Evolutionary conservation across 53 echinoderm and acorn worm species (phyloP), one percentile per base, ranked within the genome.

Genomic region (Henricia sp.): DNA sequence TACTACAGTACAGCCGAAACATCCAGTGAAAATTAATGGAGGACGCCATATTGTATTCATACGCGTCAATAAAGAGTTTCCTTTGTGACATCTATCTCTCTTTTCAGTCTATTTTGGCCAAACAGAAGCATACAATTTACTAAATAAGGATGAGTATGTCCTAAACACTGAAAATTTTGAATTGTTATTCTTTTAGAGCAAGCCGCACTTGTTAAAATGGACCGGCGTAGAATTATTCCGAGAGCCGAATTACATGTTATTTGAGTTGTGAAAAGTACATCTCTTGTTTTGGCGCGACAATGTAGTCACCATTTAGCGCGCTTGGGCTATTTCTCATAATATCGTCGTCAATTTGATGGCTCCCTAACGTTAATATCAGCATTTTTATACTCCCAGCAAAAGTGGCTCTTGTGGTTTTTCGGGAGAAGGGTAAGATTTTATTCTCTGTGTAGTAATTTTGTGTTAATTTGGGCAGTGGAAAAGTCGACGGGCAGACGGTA

Each of bases 241-340:
- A 64, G 48, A 36, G 35, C 44, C 80, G 19, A 50, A 34, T 62
- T 44, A 64, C 80, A 64, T 63, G 80, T 63, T 80, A 80, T 80
- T 80, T 80, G 63, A 80, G 80, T 80, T 62, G 80, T 80, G 80
- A 62, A 48, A 44, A 80, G 25, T 17, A 80, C 27, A 63, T 80
- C 80, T 80, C 80, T 80, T 80, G 80, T 80, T 80, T 80, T 80
- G 80, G 80, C 80, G 80, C 80, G 80, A 80, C 80, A 80, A 80
- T 80, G 80, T 80, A 80, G 80, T 80, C 64, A 63, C 80, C 64
- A 63, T 80, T 80, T 48, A 26, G 62, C 36, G 60, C 57, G 11
- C 63, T 64, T 44, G 80, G 50, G 32, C 64, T 62, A 13, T 80
- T 80, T 80, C 80, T 46, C 27, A 64, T 63, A 32, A 64, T 50